These are phyloP conservation scores for Drosophila nebulosa DNA, from an alignment of 1,140 invertebrate genomes.

Conservation along the genomic window DNA sequence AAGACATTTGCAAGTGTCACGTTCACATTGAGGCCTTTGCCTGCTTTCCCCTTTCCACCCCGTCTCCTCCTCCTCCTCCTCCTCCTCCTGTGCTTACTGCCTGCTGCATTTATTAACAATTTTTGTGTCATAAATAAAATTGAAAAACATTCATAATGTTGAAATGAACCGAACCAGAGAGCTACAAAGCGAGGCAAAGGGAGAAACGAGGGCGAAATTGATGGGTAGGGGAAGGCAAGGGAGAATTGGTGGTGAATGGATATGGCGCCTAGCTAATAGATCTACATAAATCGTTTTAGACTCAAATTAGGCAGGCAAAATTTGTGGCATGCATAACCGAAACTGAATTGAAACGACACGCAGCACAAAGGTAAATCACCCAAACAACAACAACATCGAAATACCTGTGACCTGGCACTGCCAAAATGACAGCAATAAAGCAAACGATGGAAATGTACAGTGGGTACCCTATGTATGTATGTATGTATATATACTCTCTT, in stretches of 20 bases:
- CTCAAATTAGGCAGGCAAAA: neutral
- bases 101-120: slow-evolving; percentile 72
- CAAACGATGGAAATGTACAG: neutral
- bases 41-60: too few relatives aligned
- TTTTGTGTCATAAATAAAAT: slow-evolving; percentile 72
- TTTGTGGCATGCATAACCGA: neutral
- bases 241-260: slow-evolving; percentile 46
- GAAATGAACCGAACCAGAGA: slow-evolving; percentile 23
- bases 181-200: too few relatives aligned
- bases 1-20: slow-evolving; percentile 13
- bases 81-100: neutral
- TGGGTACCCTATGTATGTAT: neutral
- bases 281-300: slow-evolving; percentile 45
- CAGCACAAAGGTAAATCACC: slow-evolving; percentile 65
- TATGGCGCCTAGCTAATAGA: slow-evolving; percentile 22
- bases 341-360: slow-evolving; percentile 44
- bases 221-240: slow-evolving; percentile 12
- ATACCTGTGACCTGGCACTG: neutral
- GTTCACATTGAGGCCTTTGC: neutral
- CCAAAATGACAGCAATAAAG: neutral
- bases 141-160: slow-evolving; percentile 75
- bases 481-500: too few relatives aligned
- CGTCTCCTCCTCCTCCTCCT: neutral
- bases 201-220: slow-evolving; percentile 40
- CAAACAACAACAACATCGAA: slow-evolving; percentile 32